Percentiles rank a stretch among this genome's conserved stretches.
Conservation (phyloP, 2,888 invertebrate species). For the Eupithecia tripunctaria region DNA sequence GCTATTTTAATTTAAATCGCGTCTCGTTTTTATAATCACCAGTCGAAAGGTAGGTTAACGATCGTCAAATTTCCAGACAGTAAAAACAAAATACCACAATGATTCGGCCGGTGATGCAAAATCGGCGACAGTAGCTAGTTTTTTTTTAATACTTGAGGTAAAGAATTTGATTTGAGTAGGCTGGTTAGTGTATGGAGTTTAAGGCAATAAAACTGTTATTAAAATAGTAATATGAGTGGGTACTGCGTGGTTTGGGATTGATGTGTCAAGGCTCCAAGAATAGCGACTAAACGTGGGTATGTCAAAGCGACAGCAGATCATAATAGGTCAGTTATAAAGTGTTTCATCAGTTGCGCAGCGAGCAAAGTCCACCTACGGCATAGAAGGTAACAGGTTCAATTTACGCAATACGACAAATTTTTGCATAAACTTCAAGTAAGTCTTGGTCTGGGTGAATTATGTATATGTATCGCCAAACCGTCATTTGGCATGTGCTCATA, state of each 20-base stretch:
- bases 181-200: background rate
- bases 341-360: background rate
- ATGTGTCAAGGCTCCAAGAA: slow-evolving; percentile 3
- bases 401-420: background rate
- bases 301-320: background rate
- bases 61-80: slow-evolving; percentile 19
- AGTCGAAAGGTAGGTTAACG: slow-evolving; percentile 39
- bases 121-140: background rate
- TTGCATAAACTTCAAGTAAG: background rate
- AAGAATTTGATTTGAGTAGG: slow-evolving; percentile 4
- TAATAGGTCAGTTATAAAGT: background rate
- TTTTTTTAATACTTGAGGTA: background rate
- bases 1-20: slow-evolving; percentile 41
- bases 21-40: slow-evolving; percentile 44
- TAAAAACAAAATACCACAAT: background rate
- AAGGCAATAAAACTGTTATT: slow-evolving; percentile 6
- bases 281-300: slow-evolving; percentile 1
- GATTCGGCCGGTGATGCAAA: background rate
- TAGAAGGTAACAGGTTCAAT: background rate
- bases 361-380: background rate
- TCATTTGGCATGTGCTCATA: background rate
- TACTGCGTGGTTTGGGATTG: slow-evolving; percentile 7
- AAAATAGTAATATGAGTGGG: slow-evolving; percentile 14
- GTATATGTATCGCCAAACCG: no score
- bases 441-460: background rate